A percentile compares a stretch with the other conserved stretches of the same genome.
phyloP scores from a whole-genome alignment of 2,797 vertebrate species.

The Peromyscus aztecus region DNA sequence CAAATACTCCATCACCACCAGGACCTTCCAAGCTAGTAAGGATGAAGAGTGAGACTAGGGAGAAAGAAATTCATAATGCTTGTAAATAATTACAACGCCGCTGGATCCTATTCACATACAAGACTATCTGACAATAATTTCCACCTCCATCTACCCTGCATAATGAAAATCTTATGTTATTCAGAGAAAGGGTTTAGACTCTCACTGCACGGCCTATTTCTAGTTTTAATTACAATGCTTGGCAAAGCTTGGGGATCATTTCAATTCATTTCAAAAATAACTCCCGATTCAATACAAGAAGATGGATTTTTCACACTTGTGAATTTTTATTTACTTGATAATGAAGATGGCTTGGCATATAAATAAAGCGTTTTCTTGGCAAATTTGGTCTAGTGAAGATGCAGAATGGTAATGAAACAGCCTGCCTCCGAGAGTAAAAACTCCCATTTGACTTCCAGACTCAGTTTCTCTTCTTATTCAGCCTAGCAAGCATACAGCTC shows the following conservation, averaged over 20 bases:
- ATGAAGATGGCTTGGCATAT: conserved; percentile 68
- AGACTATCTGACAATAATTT: conserved; percentile 63
- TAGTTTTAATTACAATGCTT: conserved; percentile 80
- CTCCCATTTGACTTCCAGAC: conserved; percentile 1
- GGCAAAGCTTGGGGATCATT: conserved; percentile 71
- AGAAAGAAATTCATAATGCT: conserved; percentile 21
- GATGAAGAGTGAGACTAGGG: neutral
- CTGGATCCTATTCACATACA: conserved; percentile 28
- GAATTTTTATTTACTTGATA: conserved; percentile 75
- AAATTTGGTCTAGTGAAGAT: conserved; percentile 50
- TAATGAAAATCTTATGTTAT: conserved; percentile 53
- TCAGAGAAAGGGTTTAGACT: conserved; percentile 67
- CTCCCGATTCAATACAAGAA: conserved; percentile 73
- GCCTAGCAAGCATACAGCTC: neutral
- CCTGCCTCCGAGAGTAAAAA: conserved; percentile 47
- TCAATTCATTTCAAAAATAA: conserved; percentile 80
- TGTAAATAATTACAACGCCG: conserved; percentile 42
- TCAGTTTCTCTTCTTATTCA: neutral
- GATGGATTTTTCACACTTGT: conserved; percentile 72
- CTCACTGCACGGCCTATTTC: conserved; percentile 71
- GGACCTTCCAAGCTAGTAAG: neutral
- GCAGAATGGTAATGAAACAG: conserved; percentile 45
- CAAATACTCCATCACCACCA: neutral
- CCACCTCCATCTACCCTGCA: conserved; percentile 57
- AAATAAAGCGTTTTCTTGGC: conserved; percentile 65